A percentile compares a stretch with the other conserved stretches of the same genome.
These are phyloP conservation scores for Ambastaia sidthimunki DNA, from an alignment of 2,797 vertebrate genomes.

Conservation along the genomic window DNA sequence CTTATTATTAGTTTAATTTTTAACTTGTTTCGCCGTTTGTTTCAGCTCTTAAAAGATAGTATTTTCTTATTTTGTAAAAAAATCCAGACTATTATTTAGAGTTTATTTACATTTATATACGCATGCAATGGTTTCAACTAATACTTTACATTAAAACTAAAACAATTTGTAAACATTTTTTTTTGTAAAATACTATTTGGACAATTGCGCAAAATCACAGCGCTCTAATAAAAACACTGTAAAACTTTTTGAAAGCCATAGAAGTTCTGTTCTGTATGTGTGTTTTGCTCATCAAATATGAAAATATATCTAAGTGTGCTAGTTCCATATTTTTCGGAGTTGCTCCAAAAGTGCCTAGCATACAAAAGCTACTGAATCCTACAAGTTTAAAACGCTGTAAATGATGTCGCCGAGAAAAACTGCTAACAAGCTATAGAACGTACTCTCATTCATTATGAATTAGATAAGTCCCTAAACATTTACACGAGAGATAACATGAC, in stretches of 20 bases:
- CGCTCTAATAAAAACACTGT: not conserved
- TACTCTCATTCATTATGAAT: slow-evolving; percentile 23
- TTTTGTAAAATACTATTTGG: not conserved
- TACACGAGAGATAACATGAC: slow-evolving; percentile 20
- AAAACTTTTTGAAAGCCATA: not conserved
- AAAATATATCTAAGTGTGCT: slow-evolving; percentile 4
- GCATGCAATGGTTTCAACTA: not conserved
- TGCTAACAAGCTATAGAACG: slow-evolving; percentile 1
- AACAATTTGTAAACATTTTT: not conserved
- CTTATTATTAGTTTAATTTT: not conserved
- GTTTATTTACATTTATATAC: too few relatives aligned
- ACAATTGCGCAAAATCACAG: slow-evolving; percentile 2
- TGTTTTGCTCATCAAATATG: not conserved
- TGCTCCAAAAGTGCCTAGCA: not conserved
- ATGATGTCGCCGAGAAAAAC: not conserved
- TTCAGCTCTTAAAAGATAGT: not conserved
- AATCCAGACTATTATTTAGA: not conserved
- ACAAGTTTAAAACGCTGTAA: slow-evolving; percentile 1
- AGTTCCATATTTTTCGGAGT: slow-evolving; percentile 2
- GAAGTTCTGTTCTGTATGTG: not conserved
- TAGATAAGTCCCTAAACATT: slow-evolving; percentile 23
- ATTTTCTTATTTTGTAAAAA: not conserved
- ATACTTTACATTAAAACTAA: not conserved
- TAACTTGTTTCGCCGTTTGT: not conserved
- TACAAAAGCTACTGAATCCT: slow-evolving; percentile 1